These are phyloP conservation scores for Cuculus canorus DNA, from an alignment of 2,797 vertebrate species.

Conservation along the genomic window DNA sequence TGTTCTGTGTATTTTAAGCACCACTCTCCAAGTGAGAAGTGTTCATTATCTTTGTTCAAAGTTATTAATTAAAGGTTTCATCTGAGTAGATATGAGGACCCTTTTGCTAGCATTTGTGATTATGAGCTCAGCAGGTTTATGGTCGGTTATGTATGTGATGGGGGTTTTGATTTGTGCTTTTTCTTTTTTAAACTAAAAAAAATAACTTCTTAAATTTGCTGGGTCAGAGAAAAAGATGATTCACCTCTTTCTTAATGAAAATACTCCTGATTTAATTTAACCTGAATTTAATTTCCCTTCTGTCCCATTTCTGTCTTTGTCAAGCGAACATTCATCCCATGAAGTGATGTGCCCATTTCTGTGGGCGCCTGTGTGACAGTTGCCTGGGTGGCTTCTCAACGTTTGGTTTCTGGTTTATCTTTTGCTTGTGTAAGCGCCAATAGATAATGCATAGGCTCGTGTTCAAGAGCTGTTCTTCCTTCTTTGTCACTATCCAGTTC, in stretches of 20 bases:
- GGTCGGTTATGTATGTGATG: background rate
- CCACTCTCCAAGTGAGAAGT: background rate
- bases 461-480: background rate
- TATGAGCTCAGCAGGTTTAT: background rate
- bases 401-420: background rate
- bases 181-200: background rate
- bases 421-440: fast-evolving
- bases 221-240: background rate
- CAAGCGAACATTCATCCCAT: fast-evolving
- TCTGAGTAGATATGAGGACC: background rate
- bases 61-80: background rate
- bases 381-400: background rate
- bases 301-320: background rate
- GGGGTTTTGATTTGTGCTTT: background rate
- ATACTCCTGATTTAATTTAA: background rate
- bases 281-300: background rate
- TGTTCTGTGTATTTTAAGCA: background rate
- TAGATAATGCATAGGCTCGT: background rate
- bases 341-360: background rate
- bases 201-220: background rate
- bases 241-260: background rate
- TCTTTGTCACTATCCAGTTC: fast-evolving
- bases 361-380: background rate
- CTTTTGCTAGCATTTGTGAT: background rate
- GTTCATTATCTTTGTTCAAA: background rate